phyloP scores from a whole-genome alignment of 2,113 vertebrate species.

The Onychostoma macrolepis region DNA sequence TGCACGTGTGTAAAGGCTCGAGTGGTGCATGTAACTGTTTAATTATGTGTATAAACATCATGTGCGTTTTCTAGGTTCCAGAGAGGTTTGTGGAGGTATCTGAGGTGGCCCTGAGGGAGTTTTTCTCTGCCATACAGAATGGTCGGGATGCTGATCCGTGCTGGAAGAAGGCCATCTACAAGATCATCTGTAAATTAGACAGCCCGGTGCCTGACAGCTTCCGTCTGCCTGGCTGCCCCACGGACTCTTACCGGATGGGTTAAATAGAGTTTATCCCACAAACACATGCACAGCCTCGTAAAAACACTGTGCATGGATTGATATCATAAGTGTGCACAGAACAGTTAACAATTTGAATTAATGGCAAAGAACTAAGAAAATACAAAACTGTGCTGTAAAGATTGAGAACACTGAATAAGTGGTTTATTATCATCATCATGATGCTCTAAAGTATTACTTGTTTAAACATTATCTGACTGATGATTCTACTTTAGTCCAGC shows the following conservation, averaged over 20 bases:
- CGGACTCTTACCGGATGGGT: slow-evolving; percentile 72
- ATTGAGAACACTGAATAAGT: neutral
- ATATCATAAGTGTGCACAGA: neutral
- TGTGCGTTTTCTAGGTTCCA: slow-evolving; percentile 83
- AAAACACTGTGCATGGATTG: neutral
- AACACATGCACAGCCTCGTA: neutral
- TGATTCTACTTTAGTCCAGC: neutral
- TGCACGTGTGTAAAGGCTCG: neutral
- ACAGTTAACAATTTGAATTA: neutral
- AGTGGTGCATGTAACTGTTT: neutral
- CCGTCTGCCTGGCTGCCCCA: slow-evolving; percentile 96
- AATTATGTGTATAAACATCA: neutral
- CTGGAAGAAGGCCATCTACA: slow-evolving; percentile 99
- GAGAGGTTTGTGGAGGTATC: slow-evolving; percentile 98
- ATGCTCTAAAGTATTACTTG: slow-evolving; percentile 25
- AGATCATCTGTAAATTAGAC: slow-evolving; percentile 99
- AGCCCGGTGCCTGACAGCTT: slow-evolving; percentile 97
- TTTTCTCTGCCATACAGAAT: slow-evolving; percentile 97
- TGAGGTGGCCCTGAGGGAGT: slow-evolving; percentile 97
- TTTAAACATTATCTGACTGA: neutral
- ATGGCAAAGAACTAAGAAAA: neutral
- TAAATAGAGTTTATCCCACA: slow-evolving; percentile 55
- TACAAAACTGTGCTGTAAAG: neutral
- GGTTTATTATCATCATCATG: neutral
- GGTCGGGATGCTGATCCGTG: slow-evolving; percentile 99